These are phyloP conservation scores for Hyposmocoma kahamanoa DNA, from an alignment of 1,140 invertebrate genomes.

Conservation along the genomic window DNA sequence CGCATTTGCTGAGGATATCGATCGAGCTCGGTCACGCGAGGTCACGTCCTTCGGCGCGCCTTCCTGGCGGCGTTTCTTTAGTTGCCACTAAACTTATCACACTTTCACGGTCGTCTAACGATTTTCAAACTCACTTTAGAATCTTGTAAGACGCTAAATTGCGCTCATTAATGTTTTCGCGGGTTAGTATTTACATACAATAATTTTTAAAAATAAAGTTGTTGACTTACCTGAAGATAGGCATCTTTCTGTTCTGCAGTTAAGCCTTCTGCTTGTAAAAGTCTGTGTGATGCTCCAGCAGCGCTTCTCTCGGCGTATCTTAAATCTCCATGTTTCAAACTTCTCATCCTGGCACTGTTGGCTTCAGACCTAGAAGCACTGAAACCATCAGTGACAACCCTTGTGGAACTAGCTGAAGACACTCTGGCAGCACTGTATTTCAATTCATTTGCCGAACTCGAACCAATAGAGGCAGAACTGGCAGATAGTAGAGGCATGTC, in stretches of 20 bases:
- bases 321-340: conserved; percentile 85
- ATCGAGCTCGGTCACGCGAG: conserved; percentile 54
- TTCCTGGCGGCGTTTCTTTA: conserved; percentile 24
- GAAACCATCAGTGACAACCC: conserved; percentile 87
- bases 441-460: conserved; percentile 61
- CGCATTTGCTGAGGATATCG: conserved; percentile 44
- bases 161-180: no score
- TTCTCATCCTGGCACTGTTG: conserved; percentile 86
- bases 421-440: conserved; percentile 84
- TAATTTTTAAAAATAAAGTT: neutral
- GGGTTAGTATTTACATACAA: neutral
- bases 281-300: conserved; percentile 52
- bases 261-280: conserved; percentile 59
- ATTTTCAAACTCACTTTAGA: no score
- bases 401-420: conserved; percentile 87
- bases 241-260: conserved; percentile 65
- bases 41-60: conserved; percentile 70
- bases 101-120: no score
- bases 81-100: neutral
- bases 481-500: conserved; percentile 65
- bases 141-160: no score
- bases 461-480: conserved; percentile 44
- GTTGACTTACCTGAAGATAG: conserved; percentile 51
- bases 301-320: conserved; percentile 78
- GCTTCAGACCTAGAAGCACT: conserved; percentile 84